Evolutionary conservation across 92 coral and sea anemone genomes (phyloP), one percentile per base, ranked within the genome.

Genomic region (Parazoanthus atlanticus): DNA sequence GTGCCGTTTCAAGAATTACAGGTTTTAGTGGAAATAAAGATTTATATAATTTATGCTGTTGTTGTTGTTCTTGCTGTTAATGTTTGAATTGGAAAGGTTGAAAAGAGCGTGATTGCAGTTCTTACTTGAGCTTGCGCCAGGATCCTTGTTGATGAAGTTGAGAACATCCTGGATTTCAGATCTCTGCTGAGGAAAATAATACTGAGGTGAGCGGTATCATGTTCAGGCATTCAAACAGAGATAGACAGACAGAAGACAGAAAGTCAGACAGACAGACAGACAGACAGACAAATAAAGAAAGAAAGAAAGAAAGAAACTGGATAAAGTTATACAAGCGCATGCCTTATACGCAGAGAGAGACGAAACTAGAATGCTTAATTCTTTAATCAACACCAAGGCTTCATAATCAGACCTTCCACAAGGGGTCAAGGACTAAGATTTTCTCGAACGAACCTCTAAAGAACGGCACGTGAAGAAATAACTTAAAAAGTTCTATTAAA

Each of bases 81-180:
- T 46, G 12, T 46, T 46, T 46, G 6, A 46, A 10, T 9, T 46
- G 12, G 6, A 46, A 8, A 46, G 49, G 49, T 46, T 11, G 49
- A 8, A 46, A 46, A 46, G 49, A 46, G 12, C 12, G 49, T 46
- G 1, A 46, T 46, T 46, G 12, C 49, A 46, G 49, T 46, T 46
- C 49, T 46, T 80, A 80, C 85, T 80, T 80, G 85, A 49, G 43
- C 43, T 80, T 29, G 13, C 47, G 28, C 43, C 28, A 16, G 66
- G 7, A 80, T 56, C 69, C 43, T 30, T 58, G 36, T 30, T 80
- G 26, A 80, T 30, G 67, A 54, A 80, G 38, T 31, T 40, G 66
- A 80, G 85, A 49, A 80, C 69, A 33, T 80, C 85, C 69, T 21
- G 66, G 43, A 56, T 56, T 32, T 80, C 71, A 52, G 85, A 56